Conservation (phyloP, 2,797 vertebrate genomes). For the Pyrocephalus nanus region DNA sequence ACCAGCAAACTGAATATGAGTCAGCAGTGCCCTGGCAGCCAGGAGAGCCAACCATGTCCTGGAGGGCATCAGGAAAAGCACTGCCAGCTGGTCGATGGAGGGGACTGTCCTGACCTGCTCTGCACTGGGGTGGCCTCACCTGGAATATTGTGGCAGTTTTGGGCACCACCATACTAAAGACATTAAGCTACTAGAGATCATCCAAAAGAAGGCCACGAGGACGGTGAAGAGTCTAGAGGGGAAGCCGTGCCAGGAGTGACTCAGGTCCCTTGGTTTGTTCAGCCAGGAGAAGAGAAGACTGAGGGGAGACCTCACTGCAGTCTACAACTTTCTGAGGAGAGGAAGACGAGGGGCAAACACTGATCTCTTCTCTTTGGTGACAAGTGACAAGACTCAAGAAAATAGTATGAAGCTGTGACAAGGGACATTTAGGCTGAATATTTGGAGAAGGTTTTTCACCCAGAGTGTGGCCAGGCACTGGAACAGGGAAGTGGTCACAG, state of each 20-base stretch:
- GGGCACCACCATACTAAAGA: neutral
- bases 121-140: neutral
- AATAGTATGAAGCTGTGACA: neutral
- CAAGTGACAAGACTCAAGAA: neutral
- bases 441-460: neutral
- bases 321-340: neutral
- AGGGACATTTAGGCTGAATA: neutral
- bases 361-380: neutral
- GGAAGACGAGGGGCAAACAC: neutral
- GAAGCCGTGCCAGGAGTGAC: neutral
- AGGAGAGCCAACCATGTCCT: neutral
- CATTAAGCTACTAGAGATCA: neutral
- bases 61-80: neutral
- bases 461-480: neutral
- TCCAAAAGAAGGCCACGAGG: neutral
- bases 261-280: neutral
- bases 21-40: neutral
- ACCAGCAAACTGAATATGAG: neutral
- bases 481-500: neutral
- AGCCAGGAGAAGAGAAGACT: neutral
- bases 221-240: neutral
- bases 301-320: neutral
- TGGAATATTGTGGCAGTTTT: neutral
- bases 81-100: neutral
- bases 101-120: neutral